Evolutionary conservation across 2,797 vertebrate species (phyloP).

Genomic region (Thamnophis elegans): DNA sequence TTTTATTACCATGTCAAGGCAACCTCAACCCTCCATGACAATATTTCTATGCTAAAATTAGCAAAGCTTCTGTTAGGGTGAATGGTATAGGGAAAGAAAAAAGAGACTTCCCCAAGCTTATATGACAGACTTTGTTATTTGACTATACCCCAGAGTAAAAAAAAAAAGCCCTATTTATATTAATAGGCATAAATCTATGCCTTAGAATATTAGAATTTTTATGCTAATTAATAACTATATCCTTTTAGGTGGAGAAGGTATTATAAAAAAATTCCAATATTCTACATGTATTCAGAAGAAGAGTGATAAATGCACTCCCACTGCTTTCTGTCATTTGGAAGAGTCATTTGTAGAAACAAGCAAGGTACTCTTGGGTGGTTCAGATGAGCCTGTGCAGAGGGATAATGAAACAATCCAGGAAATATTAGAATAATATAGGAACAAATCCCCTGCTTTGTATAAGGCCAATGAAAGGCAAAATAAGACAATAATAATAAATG

Average conservation of each 20-base stretch:
- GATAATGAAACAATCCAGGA: neutral
- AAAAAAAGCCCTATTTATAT: no score
- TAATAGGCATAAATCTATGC: neutral
- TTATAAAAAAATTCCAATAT: neutral
- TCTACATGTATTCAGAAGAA: neutral
- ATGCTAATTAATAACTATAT: neutral
- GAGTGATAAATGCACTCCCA: neutral
- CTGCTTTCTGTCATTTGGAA: neutral
- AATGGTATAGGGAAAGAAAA: neutral
- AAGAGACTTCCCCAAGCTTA: neutral
- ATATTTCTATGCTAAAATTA: no score
- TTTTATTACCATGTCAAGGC: no score
- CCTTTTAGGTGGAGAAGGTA: neutral
- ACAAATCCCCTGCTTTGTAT: neutral
- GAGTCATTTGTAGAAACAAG: neutral
- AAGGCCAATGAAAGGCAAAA: conserved; percentile 46
- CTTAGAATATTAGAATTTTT: neutral
- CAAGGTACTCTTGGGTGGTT: neutral
- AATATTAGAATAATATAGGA: neutral
- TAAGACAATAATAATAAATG: conserved; percentile 31
- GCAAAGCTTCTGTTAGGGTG: no score
- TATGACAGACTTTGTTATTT: neutral
- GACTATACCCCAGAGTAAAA: no score
- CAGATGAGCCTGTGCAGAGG: neutral
- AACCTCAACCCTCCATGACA: no score